Evolutionary conservation across 2,888 invertebrate species (phyloP).

Genomic region (Synanthedon myopaeformis): DNA sequence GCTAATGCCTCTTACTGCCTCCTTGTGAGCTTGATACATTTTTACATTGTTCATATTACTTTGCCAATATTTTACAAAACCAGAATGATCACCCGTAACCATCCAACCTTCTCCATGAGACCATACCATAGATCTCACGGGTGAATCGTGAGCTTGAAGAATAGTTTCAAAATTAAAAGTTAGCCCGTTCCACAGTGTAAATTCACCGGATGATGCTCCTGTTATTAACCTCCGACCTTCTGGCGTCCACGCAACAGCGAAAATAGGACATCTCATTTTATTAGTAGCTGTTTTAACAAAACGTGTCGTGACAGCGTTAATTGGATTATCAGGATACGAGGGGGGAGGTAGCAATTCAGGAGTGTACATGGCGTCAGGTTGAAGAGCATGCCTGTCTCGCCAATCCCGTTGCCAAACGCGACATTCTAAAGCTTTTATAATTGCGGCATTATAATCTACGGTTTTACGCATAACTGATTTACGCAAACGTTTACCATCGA

Average conservation of each 20-base stretch:
- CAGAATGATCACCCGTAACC: slow-evolving; percentile 98
- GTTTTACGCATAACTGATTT: slow-evolving; percentile 98
- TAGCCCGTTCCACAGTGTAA: slow-evolving; percentile 99
- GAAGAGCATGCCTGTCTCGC: slow-evolving; percentile 87
- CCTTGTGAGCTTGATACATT: slow-evolving; percentile 99
- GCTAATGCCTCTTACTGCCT: slow-evolving; percentile 98
- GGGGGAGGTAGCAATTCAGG: slow-evolving; percentile 94
- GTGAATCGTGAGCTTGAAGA: slow-evolving; percentile 99
- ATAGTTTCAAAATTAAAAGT: slow-evolving; percentile 99
- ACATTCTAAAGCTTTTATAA: slow-evolving; percentile 91
- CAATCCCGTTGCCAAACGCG: slow-evolving; percentile 96
- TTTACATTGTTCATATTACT: slow-evolving; percentile 99
- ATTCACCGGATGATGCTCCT: slow-evolving; percentile 99
- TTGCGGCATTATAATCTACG: slow-evolving; percentile 96
- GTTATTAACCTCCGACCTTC: slow-evolving; percentile 98
- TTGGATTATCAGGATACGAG: slow-evolving; percentile 94
- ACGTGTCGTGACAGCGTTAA: slow-evolving; percentile 93
- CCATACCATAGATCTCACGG: slow-evolving; percentile 99
- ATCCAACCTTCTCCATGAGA: slow-evolving; percentile 99
- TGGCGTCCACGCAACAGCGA: slow-evolving; percentile 99
- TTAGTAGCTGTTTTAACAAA: slow-evolving; percentile 99
- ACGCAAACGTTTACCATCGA: slow-evolving; percentile 94
- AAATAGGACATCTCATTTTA: slow-evolving; percentile 99
- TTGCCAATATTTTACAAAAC: slow-evolving; percentile 99
- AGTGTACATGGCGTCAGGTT: slow-evolving; percentile 96